Evolutionary conservation across 1,140 invertebrate species (phyloP), one percentile per base, ranked within the genome.

Genomic region (Lutraria rhynchaena): DNA sequence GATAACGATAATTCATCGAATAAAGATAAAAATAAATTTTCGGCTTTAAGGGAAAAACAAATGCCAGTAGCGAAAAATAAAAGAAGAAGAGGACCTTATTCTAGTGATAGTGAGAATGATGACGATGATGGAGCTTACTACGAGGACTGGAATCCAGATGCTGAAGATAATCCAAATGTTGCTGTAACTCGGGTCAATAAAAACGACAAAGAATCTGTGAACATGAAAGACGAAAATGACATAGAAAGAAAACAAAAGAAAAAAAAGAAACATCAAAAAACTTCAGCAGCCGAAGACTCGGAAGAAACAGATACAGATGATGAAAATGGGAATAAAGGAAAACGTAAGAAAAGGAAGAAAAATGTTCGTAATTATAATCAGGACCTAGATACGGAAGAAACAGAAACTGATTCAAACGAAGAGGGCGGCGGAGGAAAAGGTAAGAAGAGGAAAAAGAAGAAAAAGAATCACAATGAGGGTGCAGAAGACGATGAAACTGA

Each of bases 121-220:
- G 73, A 53, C 1, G 37, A 35, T 53, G 74, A 65, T 5, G 44
- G n/a, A 33, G 46, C 35, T 11, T 78, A 55, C 29, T 67, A 78
- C 35, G 75, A 78, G 27, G 49, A 78, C n/a, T 67, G 61, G 61
- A 65, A 78, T 53, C 75, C 49, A 27, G 75, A 67, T 67, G 60
- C 61, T 27, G 75, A 78, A 37, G 29, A 78, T 35, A 78, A 67
- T 55, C 75, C 75, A 33, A 49, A 78, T 24, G 44, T 51, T 22
- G 44, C 29, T 27, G 75, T 67, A 2, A 67, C 31, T 24, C 29
- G 33, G 17, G n/a, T 67, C 15, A 41, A 55, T 27, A 29, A 35
- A 2, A 53, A 71, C 22, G 29, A 53, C 33, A 49, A 41, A 60
- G 57, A 22, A 15, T 3, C 3, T 27, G 29, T 4, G 41, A 13